A percentile compares a stretch with the other conserved stretches of the same genome.
Evolutionary conservation across 2,888 invertebrate genomes (phyloP).

Genomic region (Trachelus tabidus): DNA sequence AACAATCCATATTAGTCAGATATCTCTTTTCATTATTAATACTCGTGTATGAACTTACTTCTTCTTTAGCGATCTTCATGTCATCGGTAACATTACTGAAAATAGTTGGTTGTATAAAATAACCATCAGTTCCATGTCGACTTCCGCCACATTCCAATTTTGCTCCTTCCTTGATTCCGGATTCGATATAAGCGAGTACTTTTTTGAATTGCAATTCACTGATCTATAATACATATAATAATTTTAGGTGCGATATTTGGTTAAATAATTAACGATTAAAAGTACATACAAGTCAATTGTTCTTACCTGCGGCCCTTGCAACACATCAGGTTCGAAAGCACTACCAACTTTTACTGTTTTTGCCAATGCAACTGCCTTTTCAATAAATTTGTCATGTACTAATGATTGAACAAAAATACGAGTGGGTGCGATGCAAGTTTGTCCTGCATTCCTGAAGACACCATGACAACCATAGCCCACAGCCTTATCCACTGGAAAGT

Average conservation of each 20-base stretch:
- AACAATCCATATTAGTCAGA: neutral
- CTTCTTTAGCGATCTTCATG: conserved; percentile 68
- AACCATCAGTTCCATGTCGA: conserved; percentile 76
- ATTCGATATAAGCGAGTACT: conserved; percentile 79
- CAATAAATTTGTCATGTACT: conserved; percentile 71
- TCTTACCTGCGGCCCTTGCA: conserved; percentile 70
- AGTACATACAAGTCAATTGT: neutral
- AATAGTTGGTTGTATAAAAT: conserved; percentile 73
- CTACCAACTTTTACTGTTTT: conserved; percentile 67
- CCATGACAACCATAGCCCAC: conserved; percentile 63
- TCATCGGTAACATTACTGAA: conserved; percentile 67
- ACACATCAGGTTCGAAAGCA: conserved; percentile 66
- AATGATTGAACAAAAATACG: conserved; percentile 70
- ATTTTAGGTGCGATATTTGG: neutral
- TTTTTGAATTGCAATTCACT: conserved; percentile 81
- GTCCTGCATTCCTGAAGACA: conserved; percentile 70
- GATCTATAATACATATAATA: conserved; percentile 66
- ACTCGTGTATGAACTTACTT: conserved; percentile 45
- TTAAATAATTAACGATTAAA: neutral
- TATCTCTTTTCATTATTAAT: neutral
- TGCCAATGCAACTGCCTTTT: conserved; percentile 64
- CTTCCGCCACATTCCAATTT: conserved; percentile 81
- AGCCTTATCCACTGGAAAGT: conserved; percentile 37
- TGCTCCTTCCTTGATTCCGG: conserved; percentile 84
- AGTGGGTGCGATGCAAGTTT: conserved; percentile 72